Conservation (phyloP, 2,113 vertebrate genomes). For the Cyprinodon tularosa region DNA sequence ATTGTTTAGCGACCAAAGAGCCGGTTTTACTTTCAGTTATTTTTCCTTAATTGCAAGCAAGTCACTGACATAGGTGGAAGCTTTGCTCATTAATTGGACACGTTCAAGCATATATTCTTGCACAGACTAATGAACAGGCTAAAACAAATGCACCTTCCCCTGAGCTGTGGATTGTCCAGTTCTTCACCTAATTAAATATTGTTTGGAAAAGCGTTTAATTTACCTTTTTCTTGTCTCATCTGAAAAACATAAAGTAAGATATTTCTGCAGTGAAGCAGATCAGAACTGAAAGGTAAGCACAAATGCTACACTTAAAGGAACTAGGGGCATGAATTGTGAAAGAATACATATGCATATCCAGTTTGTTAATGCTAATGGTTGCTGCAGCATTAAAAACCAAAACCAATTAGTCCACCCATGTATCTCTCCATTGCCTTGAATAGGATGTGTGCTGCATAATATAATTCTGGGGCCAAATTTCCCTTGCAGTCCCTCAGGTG, state of each 20-base stretch:
- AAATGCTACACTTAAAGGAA: not conserved
- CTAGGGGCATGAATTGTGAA: no score
- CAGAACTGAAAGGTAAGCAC: constrained; percentile 5
- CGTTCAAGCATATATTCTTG: constrained; percentile 21
- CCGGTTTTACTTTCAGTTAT: constrained; percentile 28
- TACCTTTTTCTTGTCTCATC: constrained; percentile 6
- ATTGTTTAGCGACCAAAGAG: constrained; percentile 28
- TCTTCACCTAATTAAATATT: constrained; percentile 20
- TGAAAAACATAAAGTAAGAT: constrained; percentile 7
- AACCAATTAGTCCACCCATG: no score
- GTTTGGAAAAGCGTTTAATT: constrained; percentile 10
- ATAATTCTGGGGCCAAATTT: no score
- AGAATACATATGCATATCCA: no score
- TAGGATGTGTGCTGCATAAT: no score
- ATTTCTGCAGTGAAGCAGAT: not conserved
- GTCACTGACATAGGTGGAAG: constrained; percentile 26
- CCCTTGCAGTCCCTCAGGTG: no score
- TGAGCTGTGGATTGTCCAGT: constrained; percentile 6
- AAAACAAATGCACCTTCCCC: constrained; percentile 20
- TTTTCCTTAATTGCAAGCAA: constrained; percentile 40
- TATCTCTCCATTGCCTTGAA: no score
- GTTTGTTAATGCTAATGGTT: no score
- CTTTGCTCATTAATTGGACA: constrained; percentile 42
- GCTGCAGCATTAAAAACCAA: no score
- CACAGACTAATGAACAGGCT: constrained; percentile 11